phyloP scores from a whole-genome alignment of 1,140 invertebrate species.

The Cotesia glomerata region DNA sequence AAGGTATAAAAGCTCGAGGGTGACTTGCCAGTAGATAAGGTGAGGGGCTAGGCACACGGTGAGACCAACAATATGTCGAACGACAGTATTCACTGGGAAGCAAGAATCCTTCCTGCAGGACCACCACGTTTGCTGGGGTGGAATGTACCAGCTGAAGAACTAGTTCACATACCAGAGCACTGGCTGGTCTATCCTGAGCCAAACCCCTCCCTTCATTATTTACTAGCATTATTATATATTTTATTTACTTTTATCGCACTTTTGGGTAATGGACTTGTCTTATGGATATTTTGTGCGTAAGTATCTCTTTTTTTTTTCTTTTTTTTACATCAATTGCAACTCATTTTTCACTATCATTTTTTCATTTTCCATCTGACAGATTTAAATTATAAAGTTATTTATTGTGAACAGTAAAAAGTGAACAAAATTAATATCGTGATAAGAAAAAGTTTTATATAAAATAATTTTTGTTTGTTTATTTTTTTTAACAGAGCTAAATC shows the following conservation, averaged over 20 bases:
- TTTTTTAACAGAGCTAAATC: constrained; percentile 74
- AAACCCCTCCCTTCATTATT: constrained; percentile 81
- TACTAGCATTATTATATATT: constrained; percentile 80
- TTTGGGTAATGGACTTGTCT: constrained; percentile 85
- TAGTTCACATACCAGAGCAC: constrained; percentile 79
- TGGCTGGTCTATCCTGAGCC: constrained; percentile 82
- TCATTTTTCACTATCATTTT: too few relatives aligned
- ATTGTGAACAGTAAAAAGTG: too few relatives aligned
- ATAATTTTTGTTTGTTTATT: neutral
- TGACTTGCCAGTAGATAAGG: constrained; percentile 40
- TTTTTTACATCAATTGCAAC: neutral
- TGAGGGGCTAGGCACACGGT: constrained; percentile 48
- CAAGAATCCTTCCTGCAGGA: constrained; percentile 52
- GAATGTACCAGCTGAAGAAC: constrained; percentile 78
- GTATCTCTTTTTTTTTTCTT: constrained; percentile 40
- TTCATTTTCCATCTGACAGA: too few relatives aligned
- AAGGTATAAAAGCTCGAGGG: constrained; percentile 43
- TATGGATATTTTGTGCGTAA: constrained; percentile 86
- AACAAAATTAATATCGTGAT: neutral
- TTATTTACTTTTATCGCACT: constrained; percentile 79
- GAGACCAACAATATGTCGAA: constrained; percentile 49
- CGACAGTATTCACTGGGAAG: constrained; percentile 52
- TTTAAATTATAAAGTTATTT: too few relatives aligned
- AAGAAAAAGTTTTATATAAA: neutral
- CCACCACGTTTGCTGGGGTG: constrained; percentile 72